Evolutionary conservation across 2,888 invertebrate genomes (phyloP).

Genomic region (Limnephilus marmoratus): DNA sequence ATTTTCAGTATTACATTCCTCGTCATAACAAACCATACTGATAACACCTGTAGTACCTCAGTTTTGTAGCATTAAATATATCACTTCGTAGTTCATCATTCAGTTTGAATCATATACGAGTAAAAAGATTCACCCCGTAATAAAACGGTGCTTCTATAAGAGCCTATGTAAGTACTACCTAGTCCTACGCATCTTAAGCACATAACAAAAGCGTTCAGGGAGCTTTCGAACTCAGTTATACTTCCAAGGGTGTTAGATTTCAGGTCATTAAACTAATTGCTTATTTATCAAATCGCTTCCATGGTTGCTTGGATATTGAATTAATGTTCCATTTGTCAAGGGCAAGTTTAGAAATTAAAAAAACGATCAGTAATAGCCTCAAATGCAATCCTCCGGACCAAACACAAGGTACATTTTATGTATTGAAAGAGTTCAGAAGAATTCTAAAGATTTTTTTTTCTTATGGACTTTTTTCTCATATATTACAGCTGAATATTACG

Average conservation of each 20-base stretch:
- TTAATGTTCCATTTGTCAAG: conserved; percentile 54
- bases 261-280: conserved; percentile 64
- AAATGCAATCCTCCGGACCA: no score
- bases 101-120: not conserved
- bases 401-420: no score
- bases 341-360: not conserved
- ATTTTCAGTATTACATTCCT: no score
- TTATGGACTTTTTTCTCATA: no score
- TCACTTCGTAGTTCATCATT: not conserved
- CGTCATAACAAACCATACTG: no score
- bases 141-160: not conserved
- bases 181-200: not conserved
- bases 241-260: conserved; percentile 59
- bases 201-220: conserved; percentile 8
- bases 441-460: no score
- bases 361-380: not conserved
- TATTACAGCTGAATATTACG: no score
- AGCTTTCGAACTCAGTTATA: not conserved
- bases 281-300: conserved; percentile 61
- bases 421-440: no score
- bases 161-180: not conserved
- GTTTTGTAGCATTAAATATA: not conserved
- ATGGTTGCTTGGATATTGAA: conserved; percentile 58
- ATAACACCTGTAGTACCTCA: not conserved
- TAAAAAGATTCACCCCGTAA: not conserved